Base-by-base conservation (phyloP, 2,888 invertebrate genomes). In the Dendrolimus pini region DNA sequence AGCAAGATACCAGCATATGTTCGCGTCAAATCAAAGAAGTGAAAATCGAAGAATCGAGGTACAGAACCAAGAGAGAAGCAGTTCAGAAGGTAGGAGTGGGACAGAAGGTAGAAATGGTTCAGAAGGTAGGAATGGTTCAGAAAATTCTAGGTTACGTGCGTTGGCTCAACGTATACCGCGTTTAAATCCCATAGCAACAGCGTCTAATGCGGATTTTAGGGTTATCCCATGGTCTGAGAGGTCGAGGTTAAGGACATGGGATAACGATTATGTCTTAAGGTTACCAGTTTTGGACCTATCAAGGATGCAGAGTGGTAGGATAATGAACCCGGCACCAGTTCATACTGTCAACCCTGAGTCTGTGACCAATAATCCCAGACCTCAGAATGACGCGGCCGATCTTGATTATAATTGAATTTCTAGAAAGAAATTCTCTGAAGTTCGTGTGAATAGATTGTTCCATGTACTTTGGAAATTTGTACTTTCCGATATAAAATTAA, bases 1-100 rank as follows among this genome's bases (percentile, higher is more conserved):
- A 59, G 85, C 91, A 10, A 83, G 89, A 70, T 67, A 86, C 66
- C 88, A 88, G 57, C 89, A 90, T 65, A 85, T 90, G 86, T 87
- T 89, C 61, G 71, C 83, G 0, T 72, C 78, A 0, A 75, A 68
- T 57, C 69, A 70, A 7, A 70, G 65, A 9, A 66, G 78, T 1
- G 78, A 79, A 52, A 62, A 59, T 47, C 58, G 75, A n/a, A 64
- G 82, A 53, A 42, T 72, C 6, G 77, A 82, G 42, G 65, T 65
- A 0, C 77, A 76, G 2, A 80, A 72, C 54, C 62, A 70, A 54
- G 30, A 30, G 3, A 30, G 30, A 30, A 10, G 9, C 9, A 47
- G 47, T 12, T 9, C 47, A 12, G 47, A 47, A 47, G 30, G 30
- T 30, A 9, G 47, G 47, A 47, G 12, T 47, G 82, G 79, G 0